Base-by-base conservation (phyloP, 2,797 vertebrate species). In the Oreortyx pictus region DNA sequence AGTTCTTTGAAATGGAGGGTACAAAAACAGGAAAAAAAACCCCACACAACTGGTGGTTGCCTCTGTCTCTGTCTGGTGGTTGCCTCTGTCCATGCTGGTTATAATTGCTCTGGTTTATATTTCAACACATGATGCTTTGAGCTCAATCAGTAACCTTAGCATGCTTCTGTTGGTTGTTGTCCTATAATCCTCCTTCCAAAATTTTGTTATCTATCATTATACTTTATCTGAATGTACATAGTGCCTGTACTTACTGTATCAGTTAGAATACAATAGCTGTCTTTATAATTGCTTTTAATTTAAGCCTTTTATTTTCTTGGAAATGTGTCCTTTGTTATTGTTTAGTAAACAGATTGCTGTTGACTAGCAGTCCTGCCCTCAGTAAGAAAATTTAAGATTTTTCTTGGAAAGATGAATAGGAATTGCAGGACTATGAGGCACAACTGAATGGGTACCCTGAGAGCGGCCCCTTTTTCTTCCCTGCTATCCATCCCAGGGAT, bases 1-100 rank as follows among this genome's bases (percentile, higher is more conserved):
- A 18, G 9, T 94, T 93, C 3, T 87, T 92, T 52, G 46, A 86
- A 92, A 88, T 41, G 37, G 7, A 80, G 88, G 19, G 8, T 79
- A 59, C 4, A 43, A 67, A 89, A 82, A 0, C 11, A 16, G 43
- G 17, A 27, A 54, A 70, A 74, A 31, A 14, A 31, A 41, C 14
- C 5, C 12, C 52, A 4, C 0, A 11, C 4, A 60, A 5, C 15
- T 80, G 1, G 2, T n/a, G n/a, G n/a, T n/a, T n/a, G n/a, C n/a
- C n/a, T n/a, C n/a, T n/a, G n/a, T n/a, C n/a, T n/a, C n/a, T n/a
- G n/a, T n/a, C n/a, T n/a, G n/a, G n/a, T n/a, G n/a, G n/a, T n/a
- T 70, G 1, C 6, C 12, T 57, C 47, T 81, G 20, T 52, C 70
- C 27, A 7, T 29, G 22, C 25, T 77, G n/a, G 17, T 54, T 90